Evolutionary conservation across 2,113 vertebrate species (phyloP), one percentile per base, ranked within the genome.

Genomic region (Azemiops feae): DNA sequence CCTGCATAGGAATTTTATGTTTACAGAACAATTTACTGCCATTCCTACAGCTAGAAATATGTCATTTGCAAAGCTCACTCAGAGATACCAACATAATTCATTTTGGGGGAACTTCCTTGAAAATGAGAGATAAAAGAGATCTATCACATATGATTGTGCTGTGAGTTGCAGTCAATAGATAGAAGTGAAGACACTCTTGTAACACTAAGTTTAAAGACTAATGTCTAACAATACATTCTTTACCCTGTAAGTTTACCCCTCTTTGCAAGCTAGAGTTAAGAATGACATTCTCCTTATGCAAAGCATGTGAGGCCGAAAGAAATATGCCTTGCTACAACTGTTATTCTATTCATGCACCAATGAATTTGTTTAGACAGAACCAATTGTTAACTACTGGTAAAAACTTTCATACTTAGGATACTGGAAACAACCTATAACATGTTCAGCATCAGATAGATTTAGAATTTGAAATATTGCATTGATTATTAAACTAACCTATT

Each of bases 1-100:
- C 96, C 95, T 96, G 93, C 88, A 94, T 94, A 93, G 69, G 47
- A 89, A 90, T 94, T 97, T 93, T 87, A 93, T 91, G 54, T 89
- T 94, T 43, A 95, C 23, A 1, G 96, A 96, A 94, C 93, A 93
- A 95, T 92, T 81, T 91, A 23, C 86, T 64, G 74, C 90, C 92
- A 95, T 94, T 81, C 92, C 93, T 94, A 93, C 74, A 52, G 43
- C 10, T 91, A 34, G 43, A 92, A 74, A 88, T 86, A 88, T 53
- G 58, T 23, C 58, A 88, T 74, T 53, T 88, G 58, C 30, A 55
- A 93, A 34, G 4, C 64, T 85, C 60, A 81, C 45, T 87, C 27
- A 85, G 18, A 85, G 16, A 86, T 11, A 43, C 39, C 39, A 45
- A 10, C 25, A 16, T 87, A 87, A 50, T 89, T 39, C 43, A 7